Evolutionary conservation across 1,140 invertebrate genomes (phyloP).

Genomic region (Drosophila asahinai): DNA sequence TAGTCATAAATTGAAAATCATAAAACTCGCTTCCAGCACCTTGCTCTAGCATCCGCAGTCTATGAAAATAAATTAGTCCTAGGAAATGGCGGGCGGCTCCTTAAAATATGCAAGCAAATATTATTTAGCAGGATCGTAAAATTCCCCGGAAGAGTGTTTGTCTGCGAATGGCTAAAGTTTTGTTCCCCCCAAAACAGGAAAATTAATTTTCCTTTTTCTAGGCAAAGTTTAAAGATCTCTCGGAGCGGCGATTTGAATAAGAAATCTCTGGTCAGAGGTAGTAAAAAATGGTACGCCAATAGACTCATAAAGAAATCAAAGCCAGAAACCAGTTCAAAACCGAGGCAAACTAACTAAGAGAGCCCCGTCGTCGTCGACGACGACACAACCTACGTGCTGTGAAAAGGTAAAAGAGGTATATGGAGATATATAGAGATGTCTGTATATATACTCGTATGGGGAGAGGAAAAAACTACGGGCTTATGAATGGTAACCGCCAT

Average conservation of each 20-base stretch:
- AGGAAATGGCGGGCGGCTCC: conserved; percentile 38
- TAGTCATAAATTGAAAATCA: conserved; percentile 77
- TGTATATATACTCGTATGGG: not conserved
- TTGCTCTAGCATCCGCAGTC: conserved; percentile 50
- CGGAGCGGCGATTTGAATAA: conserved; percentile 58
- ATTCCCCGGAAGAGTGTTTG: conserved; percentile 45
- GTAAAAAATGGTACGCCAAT: conserved; percentile 58
- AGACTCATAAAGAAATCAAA: conserved; percentile 76
- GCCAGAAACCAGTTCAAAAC: conserved; percentile 71
- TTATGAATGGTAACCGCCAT: conserved; percentile 76
- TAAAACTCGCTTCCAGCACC: conserved; percentile 65
- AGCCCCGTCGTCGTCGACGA: conserved; percentile 48
- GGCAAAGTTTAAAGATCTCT: conserved; percentile 32
- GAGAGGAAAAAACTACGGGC: conserved; percentile 66
- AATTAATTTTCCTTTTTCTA: conserved; percentile 36
- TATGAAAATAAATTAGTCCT: conserved; percentile 74
- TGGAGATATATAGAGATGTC: conserved; percentile 20
- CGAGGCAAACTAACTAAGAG: conserved; percentile 58
- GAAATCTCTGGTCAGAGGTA: conserved; percentile 37
- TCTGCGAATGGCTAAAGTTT: conserved; percentile 63
- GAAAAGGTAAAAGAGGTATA: conserved; percentile 47
- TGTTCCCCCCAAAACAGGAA: conserved; percentile 21
- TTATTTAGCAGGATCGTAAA: conserved; percentile 75
- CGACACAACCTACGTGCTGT: conserved; percentile 71
- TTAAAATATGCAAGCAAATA: conserved; percentile 74